Evolutionary conservation across 2,113 vertebrate genomes (phyloP), one percentile per base, ranked within the genome.

Genomic region (Craseonycteris thonglongyai): DNA sequence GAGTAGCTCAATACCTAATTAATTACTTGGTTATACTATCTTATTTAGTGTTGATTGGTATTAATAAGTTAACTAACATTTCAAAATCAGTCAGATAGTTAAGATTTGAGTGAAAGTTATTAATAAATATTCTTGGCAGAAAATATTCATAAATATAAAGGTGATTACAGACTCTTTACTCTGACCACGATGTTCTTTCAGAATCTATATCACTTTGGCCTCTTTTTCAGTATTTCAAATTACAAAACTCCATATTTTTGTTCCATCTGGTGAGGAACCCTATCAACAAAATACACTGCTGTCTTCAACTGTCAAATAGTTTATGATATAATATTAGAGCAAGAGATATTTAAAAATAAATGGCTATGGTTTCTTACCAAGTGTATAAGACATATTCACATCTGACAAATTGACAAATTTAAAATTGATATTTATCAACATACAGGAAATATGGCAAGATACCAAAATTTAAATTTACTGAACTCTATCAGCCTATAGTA

Each of bases 261-360:
- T 79, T 75, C 95, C 12, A 63, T 88, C 84, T 88, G 68, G 5
- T 68, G 51, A 96, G 21, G 14, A 93, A 49, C 21, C 93, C 87
- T 83, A 79, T 79, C 58, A 54, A 24, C n/a, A 83, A 92, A 96
- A 76, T 93, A 26, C 81, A 81, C 65, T 93, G 13, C 54, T 71
- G 59, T 93, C 79, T 95, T 93, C 59, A 94, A 65, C 59, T 93
- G 61, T 93, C 71, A 88, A 92, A 51, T 75, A 82, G 96, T 97
- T 97, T 96, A 92, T 96, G 86, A 95, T 40, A 71, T 93, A 96
- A 63, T 83, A 84, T 90, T 96, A 96, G 81, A 87, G 58, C 16
- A 69, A 96, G 66, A 71, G 13, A 35, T 75, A 89, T 24, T 86
- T 78, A 84, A 92, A 97, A 97, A 94, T 97, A 95, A 96, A 94